Conservation (phyloP, 2,797 vertebrate genomes). For the Harpagifer antarcticus region DNA sequence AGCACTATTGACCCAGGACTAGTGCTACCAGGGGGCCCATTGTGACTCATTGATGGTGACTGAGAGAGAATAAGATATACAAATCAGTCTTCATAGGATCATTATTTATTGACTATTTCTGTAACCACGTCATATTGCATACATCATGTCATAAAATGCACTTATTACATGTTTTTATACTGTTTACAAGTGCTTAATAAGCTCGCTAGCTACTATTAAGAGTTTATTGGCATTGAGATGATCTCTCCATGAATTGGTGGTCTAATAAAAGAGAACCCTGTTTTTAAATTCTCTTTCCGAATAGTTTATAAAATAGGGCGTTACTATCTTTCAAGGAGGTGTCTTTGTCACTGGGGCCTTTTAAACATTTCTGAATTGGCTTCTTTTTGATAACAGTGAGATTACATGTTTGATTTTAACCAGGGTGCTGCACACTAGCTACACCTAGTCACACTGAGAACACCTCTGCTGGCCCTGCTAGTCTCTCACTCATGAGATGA, state of each 20-base stretch:
- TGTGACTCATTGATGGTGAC: not conserved
- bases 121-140: not conserved
- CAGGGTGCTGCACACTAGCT: constrained; percentile 32
- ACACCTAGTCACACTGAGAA: constrained; percentile 14
- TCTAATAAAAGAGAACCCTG: constrained; percentile 4
- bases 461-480: constrained; percentile 20
- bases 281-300: not conserved
- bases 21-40: too few species aligned
- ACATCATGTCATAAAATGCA: not conserved
- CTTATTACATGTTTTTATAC: not conserved
- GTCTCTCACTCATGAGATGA: constrained; percentile 45
- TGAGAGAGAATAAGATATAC: not conserved
- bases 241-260: constrained; percentile 17
- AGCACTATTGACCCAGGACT: too few species aligned
- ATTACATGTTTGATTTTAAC: constrained; percentile 28
- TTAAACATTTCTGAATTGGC: not conserved
- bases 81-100: not conserved
- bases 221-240: constrained; percentile 14
- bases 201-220: not conserved
- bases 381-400: constrained; percentile 22
- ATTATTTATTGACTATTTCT: not conserved
- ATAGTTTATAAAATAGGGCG: not conserved
- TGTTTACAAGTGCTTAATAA: not conserved
- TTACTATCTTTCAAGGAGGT: not conserved
- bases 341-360: not conserved